phyloP scores from a whole-genome alignment of 37 sponge, comb jelly and placozoan species.

The Mnemiopsis leidyi region DNA sequence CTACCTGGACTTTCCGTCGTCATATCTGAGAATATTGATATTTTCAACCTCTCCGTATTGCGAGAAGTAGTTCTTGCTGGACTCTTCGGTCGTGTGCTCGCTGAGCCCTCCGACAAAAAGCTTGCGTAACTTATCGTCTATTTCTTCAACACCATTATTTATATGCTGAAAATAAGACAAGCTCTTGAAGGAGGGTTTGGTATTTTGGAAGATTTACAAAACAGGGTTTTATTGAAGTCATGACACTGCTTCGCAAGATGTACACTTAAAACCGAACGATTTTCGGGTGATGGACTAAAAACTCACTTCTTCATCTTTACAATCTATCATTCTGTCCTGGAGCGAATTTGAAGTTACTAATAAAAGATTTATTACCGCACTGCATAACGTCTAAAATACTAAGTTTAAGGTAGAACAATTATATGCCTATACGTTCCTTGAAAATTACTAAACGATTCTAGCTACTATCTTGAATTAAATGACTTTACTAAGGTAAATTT shows the following conservation, averaged over 20 bases:
- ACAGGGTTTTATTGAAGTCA: background rate
- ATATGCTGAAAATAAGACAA: constrained; percentile 43
- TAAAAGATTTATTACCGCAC: no score
- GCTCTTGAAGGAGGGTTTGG: no score
- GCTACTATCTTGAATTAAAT: no score
- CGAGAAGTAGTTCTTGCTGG: constrained; percentile 1
- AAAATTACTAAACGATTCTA: no score
- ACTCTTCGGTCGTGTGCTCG: constrained; percentile 37
- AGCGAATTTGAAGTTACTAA: no score
- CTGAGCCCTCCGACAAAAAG: constrained; percentile 63
- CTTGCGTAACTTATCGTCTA: constrained; percentile 50
- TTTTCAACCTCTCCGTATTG: constrained; percentile 64
- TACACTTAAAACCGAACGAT: no score
- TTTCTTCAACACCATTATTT: constrained; percentile 62
- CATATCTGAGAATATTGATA: constrained; percentile 62
- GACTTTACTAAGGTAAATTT: no score
- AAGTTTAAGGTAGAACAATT: no score
- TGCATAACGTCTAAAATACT: no score
- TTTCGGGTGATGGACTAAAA: background rate
- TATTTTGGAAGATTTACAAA: background rate
- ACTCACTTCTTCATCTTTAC: constrained; percentile 58
- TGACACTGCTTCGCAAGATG: no score
- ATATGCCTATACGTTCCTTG: no score
- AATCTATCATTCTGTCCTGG: constrained; percentile 64
- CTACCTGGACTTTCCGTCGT: constrained; percentile 61